Conservation (phyloP, 2,113 vertebrate genomes). For the Calyptomena viridis region DNA sequence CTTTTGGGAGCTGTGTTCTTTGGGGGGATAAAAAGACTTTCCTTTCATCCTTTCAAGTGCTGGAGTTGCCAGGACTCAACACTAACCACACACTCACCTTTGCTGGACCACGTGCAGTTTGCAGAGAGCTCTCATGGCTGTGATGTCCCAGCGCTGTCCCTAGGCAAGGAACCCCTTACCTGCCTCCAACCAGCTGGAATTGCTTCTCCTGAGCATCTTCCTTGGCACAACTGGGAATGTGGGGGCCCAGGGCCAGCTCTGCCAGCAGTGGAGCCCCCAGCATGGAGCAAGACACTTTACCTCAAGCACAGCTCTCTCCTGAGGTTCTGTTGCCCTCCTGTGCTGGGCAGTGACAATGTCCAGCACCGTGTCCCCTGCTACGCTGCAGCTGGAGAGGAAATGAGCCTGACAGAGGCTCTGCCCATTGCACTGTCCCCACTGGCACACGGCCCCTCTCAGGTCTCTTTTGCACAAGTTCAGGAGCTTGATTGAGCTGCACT, state of each 20-base stretch:
- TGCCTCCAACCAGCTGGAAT: background rate
- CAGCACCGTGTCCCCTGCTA: background rate
- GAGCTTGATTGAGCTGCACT: background rate
- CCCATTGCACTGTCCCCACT: background rate
- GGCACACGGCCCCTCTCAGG: background rate
- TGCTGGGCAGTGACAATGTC: background rate
- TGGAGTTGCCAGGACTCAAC: background rate
- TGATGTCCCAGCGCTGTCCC: background rate
- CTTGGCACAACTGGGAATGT: fast-evolving
- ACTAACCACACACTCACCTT: fast-evolving
- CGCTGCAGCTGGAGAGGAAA: background rate
- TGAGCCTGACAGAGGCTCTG: fast-evolving
- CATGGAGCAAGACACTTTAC: background rate
- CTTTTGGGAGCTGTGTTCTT: background rate
- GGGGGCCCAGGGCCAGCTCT: background rate
- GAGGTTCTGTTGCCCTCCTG: background rate
- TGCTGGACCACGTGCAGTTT: fast-evolving
- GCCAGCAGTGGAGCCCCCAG: background rate
- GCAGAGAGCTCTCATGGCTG: background rate
- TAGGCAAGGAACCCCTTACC: background rate
- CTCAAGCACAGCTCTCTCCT: background rate
- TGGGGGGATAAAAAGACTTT: background rate
- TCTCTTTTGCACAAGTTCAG: background rate
- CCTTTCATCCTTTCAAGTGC: background rate
- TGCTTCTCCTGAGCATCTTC: background rate